Evolutionary conservation across 1,140 invertebrate genomes (phyloP).

Genomic region (Dryas iulia): DNA sequence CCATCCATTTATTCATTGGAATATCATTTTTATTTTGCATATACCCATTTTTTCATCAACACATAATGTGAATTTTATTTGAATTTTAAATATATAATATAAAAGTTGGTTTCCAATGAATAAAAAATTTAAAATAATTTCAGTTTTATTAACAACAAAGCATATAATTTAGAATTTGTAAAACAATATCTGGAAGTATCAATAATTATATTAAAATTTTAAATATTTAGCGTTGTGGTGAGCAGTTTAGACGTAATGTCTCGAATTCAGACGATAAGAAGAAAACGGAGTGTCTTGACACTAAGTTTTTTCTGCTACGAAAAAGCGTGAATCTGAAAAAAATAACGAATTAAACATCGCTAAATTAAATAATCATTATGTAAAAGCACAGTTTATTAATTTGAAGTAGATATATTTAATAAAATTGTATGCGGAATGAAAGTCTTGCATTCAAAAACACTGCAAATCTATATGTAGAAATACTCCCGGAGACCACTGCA

Average conservation of each 20-base stretch:
- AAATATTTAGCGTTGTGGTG: no score
- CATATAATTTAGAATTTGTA: neutral
- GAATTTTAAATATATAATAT: neutral
- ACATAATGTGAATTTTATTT: no score
- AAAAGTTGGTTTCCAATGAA: slow-evolving; percentile 28
- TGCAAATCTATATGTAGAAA: slow-evolving; percentile 8
- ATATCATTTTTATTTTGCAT: slow-evolving; percentile 14
- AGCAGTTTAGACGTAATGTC: no score
- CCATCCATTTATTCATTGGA: slow-evolving; percentile 33
- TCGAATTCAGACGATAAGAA: no score
- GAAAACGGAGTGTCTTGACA: no score
- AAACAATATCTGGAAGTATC: neutral
- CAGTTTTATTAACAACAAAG: slow-evolving; percentile 16
- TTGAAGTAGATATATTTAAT: neutral
- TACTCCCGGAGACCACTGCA: slow-evolving; percentile 23
- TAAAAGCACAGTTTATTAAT: neutral
- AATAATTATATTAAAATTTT: no score
- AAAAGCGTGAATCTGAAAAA: no score
- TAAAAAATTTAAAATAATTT: slow-evolving; percentile 6
- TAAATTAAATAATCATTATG: no score
- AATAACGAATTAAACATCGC: no score
- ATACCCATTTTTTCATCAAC: no score
- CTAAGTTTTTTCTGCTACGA: no score
- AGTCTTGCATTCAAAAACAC: slow-evolving; percentile 11
- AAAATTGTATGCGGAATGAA: slow-evolving; percentile 15